Evolutionary conservation across 2,797 vertebrate species (phyloP), one percentile per base, ranked within the genome.

Genomic region (Sparidentex hasta): DNA sequence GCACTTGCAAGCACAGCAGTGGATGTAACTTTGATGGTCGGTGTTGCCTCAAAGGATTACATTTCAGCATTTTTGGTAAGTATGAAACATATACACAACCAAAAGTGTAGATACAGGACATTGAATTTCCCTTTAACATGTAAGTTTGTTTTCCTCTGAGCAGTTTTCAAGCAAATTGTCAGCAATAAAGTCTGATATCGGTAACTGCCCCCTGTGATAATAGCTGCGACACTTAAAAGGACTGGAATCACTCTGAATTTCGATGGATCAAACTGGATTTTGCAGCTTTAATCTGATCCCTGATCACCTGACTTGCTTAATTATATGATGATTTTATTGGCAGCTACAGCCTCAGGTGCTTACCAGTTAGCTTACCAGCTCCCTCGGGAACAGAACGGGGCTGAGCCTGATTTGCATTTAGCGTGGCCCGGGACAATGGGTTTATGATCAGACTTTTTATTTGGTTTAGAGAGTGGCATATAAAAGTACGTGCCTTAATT

Each of bases 81-180:
- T 33, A 33, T 33, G 33, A 33, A 33, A 1, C 33, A 33, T 33
- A 8, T 33, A 33, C 33, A 33, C 33, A 33, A 7, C 33, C 33
- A 33, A 33, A 33, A 7, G 8, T 33, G 33, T 7, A 8, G 33
- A 33, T 33, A n/a, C n/a, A n/a, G n/a, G n/a, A n/a, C n/a, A n/a
- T n/a, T n/a, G n/a, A 41, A 18, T 29, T 54, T 20, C 7, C 58
- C 73, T 17, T 47, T 50, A 47, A 51, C 9, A 51, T 33, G 18
- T 23, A 27, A 17, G 44, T 58, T 62, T 75, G 8, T 21, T 5
- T 44, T 3, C 18, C 11, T 20, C 38, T 33, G 14, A 43, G 18
- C 21, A 14, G 57, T 77, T 63, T 70, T 48, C 16, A 21, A 48
- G n/a, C 14, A 80, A 51, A 67, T 17, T 18, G 21, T 48, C 21